Conservation (phyloP, 2,888 invertebrate genomes). For the Lepidocyrtoides sp. region DNA sequence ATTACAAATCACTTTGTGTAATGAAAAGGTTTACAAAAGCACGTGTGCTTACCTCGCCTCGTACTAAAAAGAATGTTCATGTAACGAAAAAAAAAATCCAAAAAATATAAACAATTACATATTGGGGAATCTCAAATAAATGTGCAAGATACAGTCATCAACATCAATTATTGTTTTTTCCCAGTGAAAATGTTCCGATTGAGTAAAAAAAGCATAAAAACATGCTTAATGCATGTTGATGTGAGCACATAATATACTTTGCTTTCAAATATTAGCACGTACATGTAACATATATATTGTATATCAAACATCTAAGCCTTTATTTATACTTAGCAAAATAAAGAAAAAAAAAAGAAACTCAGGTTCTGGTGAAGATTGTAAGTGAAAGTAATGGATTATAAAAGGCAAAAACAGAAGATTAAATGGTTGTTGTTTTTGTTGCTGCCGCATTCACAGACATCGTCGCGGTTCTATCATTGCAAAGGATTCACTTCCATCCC, state of each 20-base stretch:
- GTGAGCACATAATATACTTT: neutral
- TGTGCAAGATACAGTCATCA: neutral
- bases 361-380: conserved; percentile 56
- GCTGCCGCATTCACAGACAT: conserved; percentile 33
- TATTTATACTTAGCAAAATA: too few species aligned
- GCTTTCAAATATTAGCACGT: neutral
- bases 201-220: conserved; percentile 49
- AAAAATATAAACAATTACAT: neutral
- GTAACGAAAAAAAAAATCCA: neutral
- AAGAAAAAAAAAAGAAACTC: neutral
- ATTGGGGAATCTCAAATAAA: neutral
- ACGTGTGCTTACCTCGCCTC: neutral
- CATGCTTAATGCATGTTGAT: conserved; percentile 13
- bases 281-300: too few species aligned
- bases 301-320: too few species aligned
- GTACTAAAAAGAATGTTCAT: neutral
- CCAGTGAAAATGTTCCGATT: neutral
- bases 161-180: conserved; percentile 45
- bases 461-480: conserved; percentile 7
- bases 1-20: conserved; percentile 38
- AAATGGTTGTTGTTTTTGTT: conserved; percentile 64
- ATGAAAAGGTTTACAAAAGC: neutral
- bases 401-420: conserved; percentile 69
- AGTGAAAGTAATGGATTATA: conserved; percentile 78
- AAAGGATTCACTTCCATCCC: conserved; percentile 13